Base-by-base conservation (phyloP, 2,113 vertebrate genomes). In the Eira barbara region DNA sequence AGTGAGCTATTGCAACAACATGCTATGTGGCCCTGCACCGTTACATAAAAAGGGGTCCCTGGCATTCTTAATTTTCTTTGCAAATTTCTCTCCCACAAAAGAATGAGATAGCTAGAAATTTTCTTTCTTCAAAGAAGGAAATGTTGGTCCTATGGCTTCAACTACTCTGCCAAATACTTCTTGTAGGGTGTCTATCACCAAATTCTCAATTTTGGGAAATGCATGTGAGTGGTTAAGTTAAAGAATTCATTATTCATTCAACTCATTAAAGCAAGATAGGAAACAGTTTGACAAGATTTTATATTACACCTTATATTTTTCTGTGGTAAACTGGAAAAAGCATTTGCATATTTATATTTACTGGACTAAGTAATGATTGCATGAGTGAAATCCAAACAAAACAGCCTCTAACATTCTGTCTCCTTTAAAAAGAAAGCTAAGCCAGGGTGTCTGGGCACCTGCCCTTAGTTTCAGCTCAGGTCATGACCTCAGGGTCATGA, bases 61-160 rank as follows among this genome's bases (percentile, higher is more conserved):
- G 27, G 4, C 29, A 45, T 23, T 78, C 34, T 92, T 42, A 63
- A 42, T 63, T 17, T 49, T 55, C 39, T 11, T 57, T 87, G 9
- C 1, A 45, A 42, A 69, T 45, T 78, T 81, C 20, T 27, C 12
- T 80, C 13, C 21, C 11, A n/a, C 27, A 57, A 88, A 65, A 59
- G 11, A 93, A 61, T 49, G 71, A 78, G 17, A 82, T 65, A 45
- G 11, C 17, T 71, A 84, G 27, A 79, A 96, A 84, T 90, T 36
- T 27, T 86, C 78, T 90, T 96, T 82, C 59, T 81, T 84, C 73
- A 96, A 31, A 78, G n/a, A n/a, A 69, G 13, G 71, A 89, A 65
- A 52, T 12, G 11, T 61, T 74, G 15, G 29, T 74, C 10, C 7
- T 76, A 31, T 61, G 55, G 8, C 20, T 92, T 90, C 47, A 76